Evolutionary conservation across 2,113 vertebrate species (phyloP).

Genomic region (Tragelaphus scriptus): DNA sequence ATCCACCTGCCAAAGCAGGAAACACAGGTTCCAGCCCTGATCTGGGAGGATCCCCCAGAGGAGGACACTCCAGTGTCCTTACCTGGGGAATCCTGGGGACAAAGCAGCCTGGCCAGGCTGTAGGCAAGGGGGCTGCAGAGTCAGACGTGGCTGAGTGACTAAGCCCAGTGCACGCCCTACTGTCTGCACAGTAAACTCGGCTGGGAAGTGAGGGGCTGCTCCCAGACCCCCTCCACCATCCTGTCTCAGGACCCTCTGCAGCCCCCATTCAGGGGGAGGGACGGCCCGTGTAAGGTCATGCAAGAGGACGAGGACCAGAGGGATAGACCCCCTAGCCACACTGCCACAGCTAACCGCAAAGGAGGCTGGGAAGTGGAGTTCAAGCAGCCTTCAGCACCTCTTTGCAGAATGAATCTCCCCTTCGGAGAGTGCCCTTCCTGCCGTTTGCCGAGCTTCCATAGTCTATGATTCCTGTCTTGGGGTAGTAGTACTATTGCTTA

Average conservation of each 20-base stretch:
- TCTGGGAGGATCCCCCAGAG: not conserved
- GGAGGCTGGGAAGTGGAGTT: not conserved
- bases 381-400: not conserved
- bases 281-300: not conserved
- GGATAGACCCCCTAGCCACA: rapidly evolving
- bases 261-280: not conserved
- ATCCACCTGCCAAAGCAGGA: not conserved
- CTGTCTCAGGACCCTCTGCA: not conserved
- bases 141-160: not conserved
- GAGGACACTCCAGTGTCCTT: not conserved
- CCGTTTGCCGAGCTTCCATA: not conserved
- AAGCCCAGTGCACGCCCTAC: not conserved
- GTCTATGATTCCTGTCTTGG: not conserved
- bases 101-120: not conserved
- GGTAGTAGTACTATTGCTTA: not conserved
- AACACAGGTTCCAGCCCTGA: not conserved
- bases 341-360: not conserved
- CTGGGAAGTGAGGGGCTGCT: too few relatives aligned
- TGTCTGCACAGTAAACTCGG: not conserved
- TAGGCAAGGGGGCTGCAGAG: not conserved
- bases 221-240: not conserved
- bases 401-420: not conserved
- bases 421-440: not conserved
- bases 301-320: not conserved
- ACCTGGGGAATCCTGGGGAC: not conserved